Evolutionary conservation across 1,140 invertebrate species (phyloP), one percentile per base, ranked within the genome.

Genomic region (Drosophila nigrodunni): DNA sequence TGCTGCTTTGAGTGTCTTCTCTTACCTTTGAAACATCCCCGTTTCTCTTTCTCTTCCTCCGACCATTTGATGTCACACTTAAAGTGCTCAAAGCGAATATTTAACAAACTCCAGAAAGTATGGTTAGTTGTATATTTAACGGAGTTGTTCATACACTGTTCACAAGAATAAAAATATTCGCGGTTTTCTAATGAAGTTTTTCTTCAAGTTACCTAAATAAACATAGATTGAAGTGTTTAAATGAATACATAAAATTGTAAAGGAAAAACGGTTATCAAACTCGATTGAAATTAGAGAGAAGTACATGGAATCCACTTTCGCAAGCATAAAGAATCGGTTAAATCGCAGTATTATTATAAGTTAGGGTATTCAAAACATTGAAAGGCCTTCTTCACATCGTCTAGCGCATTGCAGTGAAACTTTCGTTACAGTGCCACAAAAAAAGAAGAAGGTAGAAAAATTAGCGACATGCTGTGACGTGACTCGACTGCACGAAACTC

Each of bases 391-490:
- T 25, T 25, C 15, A 8, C 6, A 1, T 8, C 25, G 6, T 35
- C 34, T 18, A 7, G 70, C 81, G 81, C 81, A 86, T 73, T 86
- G 78, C 82, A 78, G 78, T 54, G 54, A 78, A 85, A 80, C 70
- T 85, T 85, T 77, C 66, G 57, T 54, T 35, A 57, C n/a, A 66
- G 62, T 34, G 44, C 44, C 69, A 73, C 65, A 77, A 83, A 43
- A 87, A 86, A 75, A 69, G 73, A 71, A 77, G 80, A 82, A 87
- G 71, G 74, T 80, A 83, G 67, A 83, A 88, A 89, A 88, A 88
- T 88, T 88, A 88, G 83, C 83, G 80, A 80, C 85, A 71, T 78
- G 67, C 80, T 72, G 74, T 88, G 80, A 88, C 83, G 85, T 88
- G 83, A 88, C 83, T 80, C 49, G 83, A 88, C 80, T 88, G 67